Percentiles rank a stretch among this genome's conserved stretches.
Evolutionary conservation across 2,113 vertebrate species (phyloP).

Genomic region (Pampusana beccarii): DNA sequence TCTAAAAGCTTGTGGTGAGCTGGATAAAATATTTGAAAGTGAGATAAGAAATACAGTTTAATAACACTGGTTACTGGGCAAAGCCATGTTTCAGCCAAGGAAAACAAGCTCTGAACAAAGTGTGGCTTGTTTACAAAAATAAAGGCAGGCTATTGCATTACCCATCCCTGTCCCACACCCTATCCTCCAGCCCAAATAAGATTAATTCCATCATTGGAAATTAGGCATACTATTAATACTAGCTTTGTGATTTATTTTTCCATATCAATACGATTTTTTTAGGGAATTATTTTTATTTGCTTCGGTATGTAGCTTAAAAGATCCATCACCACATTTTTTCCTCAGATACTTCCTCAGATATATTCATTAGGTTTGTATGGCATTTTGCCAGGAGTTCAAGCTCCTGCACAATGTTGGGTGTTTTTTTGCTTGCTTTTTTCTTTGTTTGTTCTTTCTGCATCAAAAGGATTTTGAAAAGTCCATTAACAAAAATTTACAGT

Average conservation of each 20-base stretch:
- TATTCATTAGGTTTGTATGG: background rate
- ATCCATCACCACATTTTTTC: background rate
- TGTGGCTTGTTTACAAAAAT: background rate
- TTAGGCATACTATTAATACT: background rate
- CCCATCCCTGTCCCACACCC: background rate
- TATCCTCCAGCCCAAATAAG: background rate
- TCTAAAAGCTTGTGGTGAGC: background rate
- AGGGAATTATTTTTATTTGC: background rate
- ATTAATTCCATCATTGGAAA: background rate
- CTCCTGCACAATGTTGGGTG: background rate
- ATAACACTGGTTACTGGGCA: constrained; percentile 20
- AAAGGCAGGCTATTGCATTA: background rate
- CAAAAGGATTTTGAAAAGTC: background rate
- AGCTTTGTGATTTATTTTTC: background rate
- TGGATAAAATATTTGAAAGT: constrained; percentile 42
- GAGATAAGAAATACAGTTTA: constrained; percentile 34
- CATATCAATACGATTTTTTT: background rate
- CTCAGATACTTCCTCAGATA: background rate
- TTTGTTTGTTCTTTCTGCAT: background rate
- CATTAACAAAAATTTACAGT: background rate
- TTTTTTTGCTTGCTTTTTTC: background rate
- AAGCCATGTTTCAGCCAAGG: background rate
- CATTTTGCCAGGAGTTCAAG: background rate
- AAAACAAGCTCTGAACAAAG: constrained; percentile 7
- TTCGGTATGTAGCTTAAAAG: background rate